These are phyloP conservation scores for Heliconius sara DNA, from an alignment of 2,888 invertebrate species.

Conservation along the genomic window DNA sequence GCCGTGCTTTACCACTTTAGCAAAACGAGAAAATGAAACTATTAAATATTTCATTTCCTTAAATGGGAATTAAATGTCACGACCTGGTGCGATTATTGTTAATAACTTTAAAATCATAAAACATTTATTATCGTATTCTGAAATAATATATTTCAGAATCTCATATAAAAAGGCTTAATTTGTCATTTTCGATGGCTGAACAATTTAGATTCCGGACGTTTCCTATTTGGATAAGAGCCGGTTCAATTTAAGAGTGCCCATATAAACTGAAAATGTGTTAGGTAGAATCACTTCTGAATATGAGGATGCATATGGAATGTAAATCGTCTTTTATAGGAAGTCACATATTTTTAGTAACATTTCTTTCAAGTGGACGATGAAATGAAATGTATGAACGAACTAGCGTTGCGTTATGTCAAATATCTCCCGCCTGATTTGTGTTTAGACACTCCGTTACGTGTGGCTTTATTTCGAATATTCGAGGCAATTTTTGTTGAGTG, in stretches of 20 bases:
- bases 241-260: constrained; percentile 38
- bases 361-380: background rate
- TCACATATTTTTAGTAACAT: background rate
- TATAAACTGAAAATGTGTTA: constrained; percentile 37
- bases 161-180: constrained; percentile 31
- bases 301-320: constrained; percentile 15
- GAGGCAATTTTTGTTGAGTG: no score
- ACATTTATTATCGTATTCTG: background rate
- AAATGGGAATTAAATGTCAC: no score
- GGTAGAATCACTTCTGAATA: constrained; percentile 31
- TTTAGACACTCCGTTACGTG: no score
- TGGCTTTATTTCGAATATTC: no score
- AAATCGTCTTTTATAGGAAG: constrained; percentile 2
- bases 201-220: constrained; percentile 37
- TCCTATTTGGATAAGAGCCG: constrained; percentile 38
- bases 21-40: no score
- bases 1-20: no score
- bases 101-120: background rate
- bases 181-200: constrained; percentile 36
- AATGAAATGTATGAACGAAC: no score
- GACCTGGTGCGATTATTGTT: no score
- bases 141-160: background rate
- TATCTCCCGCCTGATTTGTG: no score
- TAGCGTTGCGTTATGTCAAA: no score
- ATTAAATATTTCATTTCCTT: no score